Conservation (phyloP, 1,140 invertebrate species). For the Cyrtorhinus lividipennis region DNA sequence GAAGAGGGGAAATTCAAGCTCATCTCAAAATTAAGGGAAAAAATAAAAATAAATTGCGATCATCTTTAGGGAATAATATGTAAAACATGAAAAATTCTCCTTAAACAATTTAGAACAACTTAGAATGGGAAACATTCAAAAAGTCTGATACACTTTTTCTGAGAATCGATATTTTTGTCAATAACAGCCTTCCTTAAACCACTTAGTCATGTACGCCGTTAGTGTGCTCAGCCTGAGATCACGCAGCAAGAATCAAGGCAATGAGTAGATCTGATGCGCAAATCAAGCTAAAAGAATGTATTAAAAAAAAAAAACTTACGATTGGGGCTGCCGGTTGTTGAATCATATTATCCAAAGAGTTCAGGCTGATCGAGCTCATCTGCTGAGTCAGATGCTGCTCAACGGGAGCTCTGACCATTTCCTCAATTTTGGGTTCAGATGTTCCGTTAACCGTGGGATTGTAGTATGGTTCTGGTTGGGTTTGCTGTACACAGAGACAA, state of each 20-base stretch:
- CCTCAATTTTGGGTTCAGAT: conserved; percentile 25
- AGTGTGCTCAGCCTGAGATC: no score
- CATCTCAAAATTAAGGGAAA: no score
- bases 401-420: conserved; percentile 22
- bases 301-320: not conserved
- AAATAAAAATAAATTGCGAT: no score
- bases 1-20: no score
- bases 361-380: conserved; percentile 23
- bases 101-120: no score
- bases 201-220: not conserved
- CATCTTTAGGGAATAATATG: no score
- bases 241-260: no score
- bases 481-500: not conserved
- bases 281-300: not conserved
- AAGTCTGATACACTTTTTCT: no score
- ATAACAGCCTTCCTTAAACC: not conserved
- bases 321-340: conserved; percentile 4
- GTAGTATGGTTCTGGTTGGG: conserved; percentile 22
- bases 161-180: no score
- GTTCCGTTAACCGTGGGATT: conserved; percentile 26
- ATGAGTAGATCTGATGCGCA: no score
- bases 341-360: conserved; percentile 22
- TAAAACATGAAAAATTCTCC: no score
- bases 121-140: no score
- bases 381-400: conserved; percentile 30